Evolutionary conservation across 2,113 vertebrate species (phyloP), one percentile per base, ranked within the genome.

Genomic region (Pelecanoides urinatrix): DNA sequence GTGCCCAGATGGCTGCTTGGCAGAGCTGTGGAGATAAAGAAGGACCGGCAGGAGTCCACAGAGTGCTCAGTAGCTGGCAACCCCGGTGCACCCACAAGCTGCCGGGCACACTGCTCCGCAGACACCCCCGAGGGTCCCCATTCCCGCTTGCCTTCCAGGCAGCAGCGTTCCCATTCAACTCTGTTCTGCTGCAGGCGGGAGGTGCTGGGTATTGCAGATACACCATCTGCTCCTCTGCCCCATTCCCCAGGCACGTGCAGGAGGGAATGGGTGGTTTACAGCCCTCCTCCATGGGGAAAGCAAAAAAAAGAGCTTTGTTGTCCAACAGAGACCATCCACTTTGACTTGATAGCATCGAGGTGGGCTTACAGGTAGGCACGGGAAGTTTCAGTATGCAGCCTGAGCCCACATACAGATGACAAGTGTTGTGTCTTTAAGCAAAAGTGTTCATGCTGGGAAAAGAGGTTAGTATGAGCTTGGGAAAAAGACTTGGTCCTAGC

Each of bases 161-260:
- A 85, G 18, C 26, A 52, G 26, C 8, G 40, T 40, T 40, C 40
- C 40, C 26, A 20, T 16, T 50, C 6, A 0, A 26, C 16, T 77
- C 44, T 9, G 0, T 86, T 79, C 27, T 74, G 52, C 66, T 86
- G 47, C 38, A 50, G 32, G 10, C 72, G 27, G 29, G 44, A 26
- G 1, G 13, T n/a, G 10, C 53, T 76, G 34, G 18, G 12, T 34
- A 16, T 52, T 50, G 49, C 47, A 94, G 47, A 56, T 21, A n/a
- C 2, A 4, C 34, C 75, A 86, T 27, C 70, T 78, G 55, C 81
- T 74, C 59, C 50, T 66, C 30, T 77, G 65, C 11, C 36, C 30
- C 0, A 0, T 67, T 94, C 21, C 34, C 50, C 61, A 83, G 62
- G 63, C 52, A 59, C 0, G 0, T 10, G 32, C 9, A 36, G 49